A percentile compares a stretch with the other conserved stretches of the same genome.
Conservation (phyloP, 1,140 invertebrate genomes). For the Drosophila sucinea region DNA sequence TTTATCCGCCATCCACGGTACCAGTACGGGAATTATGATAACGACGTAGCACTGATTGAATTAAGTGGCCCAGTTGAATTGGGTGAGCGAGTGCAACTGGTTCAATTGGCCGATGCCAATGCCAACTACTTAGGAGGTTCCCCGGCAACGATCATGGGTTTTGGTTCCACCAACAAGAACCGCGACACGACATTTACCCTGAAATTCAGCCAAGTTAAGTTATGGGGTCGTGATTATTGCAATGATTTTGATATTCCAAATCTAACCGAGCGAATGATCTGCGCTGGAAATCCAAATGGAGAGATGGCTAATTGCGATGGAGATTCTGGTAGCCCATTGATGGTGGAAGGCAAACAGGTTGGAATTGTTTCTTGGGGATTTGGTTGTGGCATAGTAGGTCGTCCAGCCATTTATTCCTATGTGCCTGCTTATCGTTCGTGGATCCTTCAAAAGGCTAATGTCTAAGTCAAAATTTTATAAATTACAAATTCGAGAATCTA, state of each 20-base stretch:
- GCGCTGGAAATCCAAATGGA: no score
- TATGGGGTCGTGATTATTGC: constrained; percentile 77
- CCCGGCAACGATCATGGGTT: constrained; percentile 77
- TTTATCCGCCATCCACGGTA: constrained; percentile 79
- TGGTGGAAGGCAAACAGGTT: no score
- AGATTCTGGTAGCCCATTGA: no score
- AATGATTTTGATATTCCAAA: constrained; percentile 33
- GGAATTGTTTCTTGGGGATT: no score
- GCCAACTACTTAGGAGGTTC: constrained; percentile 69
- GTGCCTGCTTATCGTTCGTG: constrained; percentile 77
- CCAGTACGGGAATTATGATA: constrained; percentile 51
- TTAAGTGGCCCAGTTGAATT: constrained; percentile 58
- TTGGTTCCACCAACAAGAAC: constrained; percentile 75
- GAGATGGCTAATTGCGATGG: no score
- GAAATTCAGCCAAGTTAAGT: constrained; percentile 62
- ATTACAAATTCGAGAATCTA: no score
- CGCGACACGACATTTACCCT: constrained; percentile 66
- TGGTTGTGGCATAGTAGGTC: constrained; percentile 85
- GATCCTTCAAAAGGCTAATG: no score
- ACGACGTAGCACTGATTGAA: constrained; percentile 76
- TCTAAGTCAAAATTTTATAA: no score
- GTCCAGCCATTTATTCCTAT: constrained; percentile 87
- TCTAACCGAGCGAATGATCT: no score
- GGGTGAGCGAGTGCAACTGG: constrained; percentile 57
- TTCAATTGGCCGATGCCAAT: constrained; percentile 56